These are phyloP conservation scores for Lypha dubia DNA, from an alignment of 2,888 invertebrate species.

Conservation along the genomic window DNA sequence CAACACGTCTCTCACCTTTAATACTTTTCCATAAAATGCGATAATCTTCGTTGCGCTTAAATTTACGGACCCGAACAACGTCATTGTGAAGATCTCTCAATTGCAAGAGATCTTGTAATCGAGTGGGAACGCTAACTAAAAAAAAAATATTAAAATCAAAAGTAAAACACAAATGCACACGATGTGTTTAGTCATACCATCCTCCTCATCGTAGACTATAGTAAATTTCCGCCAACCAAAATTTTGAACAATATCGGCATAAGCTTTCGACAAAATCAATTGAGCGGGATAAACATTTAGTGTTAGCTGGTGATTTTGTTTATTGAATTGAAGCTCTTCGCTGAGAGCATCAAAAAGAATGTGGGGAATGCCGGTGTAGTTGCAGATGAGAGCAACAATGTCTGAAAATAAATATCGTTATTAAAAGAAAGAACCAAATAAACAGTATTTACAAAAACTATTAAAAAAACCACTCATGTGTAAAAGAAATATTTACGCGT, in stretches of 20 bases:
- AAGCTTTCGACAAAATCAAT: slow-evolving; percentile 87
- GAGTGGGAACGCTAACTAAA: slow-evolving; percentile 85
- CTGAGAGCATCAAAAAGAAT: slow-evolving; percentile 86
- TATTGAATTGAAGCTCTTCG: slow-evolving; percentile 80
- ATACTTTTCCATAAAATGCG: slow-evolving; percentile 81
- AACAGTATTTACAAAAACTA: slow-evolving; percentile 33
- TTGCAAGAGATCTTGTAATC: slow-evolving; percentile 91
- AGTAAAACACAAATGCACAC: background rate
- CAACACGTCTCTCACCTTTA: slow-evolving; percentile 87
- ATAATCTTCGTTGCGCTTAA: slow-evolving; percentile 83
- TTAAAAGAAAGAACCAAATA: slow-evolving; percentile 26
- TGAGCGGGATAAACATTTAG: slow-evolving; percentile 89
- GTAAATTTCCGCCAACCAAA: slow-evolving; percentile 92
- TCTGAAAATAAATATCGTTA: slow-evolving; percentile 74
- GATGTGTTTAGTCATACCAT: slow-evolving; percentile 84
- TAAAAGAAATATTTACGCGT: slow-evolving; percentile 5
- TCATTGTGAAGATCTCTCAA: slow-evolving; percentile 87
- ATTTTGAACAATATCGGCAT: slow-evolving; percentile 87
- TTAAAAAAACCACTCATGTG: slow-evolving; percentile 4
- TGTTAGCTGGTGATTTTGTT: slow-evolving; percentile 84
- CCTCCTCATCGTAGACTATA: slow-evolving; percentile 92
- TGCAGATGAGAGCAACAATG: slow-evolving; percentile 85
- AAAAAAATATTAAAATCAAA: background rate
- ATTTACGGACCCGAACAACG: slow-evolving; percentile 88
- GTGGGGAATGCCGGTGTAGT: slow-evolving; percentile 87